These are phyloP conservation scores for Heliconius ethilla DNA, from an alignment of 2,888 invertebrate genomes.

Conservation along the genomic window DNA sequence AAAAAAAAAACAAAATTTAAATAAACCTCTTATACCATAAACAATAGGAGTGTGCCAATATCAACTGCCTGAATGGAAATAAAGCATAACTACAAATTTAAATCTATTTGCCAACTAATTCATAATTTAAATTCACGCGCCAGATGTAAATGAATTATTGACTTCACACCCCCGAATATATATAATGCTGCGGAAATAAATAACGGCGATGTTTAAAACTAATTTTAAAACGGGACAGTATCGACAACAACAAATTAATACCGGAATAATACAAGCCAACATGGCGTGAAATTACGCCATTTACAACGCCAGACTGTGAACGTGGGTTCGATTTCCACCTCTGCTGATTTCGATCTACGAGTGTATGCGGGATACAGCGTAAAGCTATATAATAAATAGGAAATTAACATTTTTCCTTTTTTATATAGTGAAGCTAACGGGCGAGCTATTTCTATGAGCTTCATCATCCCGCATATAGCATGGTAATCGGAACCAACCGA, in stretches of 20 bases:
- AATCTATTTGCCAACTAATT: constrained; percentile 22
- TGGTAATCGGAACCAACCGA: neutral
- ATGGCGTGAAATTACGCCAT: no score
- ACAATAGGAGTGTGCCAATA: neutral
- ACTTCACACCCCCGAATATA: constrained; percentile 24
- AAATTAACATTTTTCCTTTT: no score
- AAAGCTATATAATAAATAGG: no score
- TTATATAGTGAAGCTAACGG: no score
- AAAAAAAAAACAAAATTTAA: neutral
- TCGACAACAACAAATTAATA: neutral
- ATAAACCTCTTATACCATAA: neutral
- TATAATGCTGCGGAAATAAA: constrained; percentile 20
- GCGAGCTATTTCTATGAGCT: neutral
- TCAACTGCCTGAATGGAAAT: neutral
- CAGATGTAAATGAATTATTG: constrained; percentile 30
- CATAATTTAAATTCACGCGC: constrained; percentile 27
- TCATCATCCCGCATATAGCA: neutral
- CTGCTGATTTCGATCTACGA: no score
- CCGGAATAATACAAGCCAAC: no score
- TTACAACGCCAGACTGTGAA: neutral
- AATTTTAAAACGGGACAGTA: neutral
- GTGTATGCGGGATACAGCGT: no score
- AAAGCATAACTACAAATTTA: neutral
- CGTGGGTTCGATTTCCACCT: neutral
- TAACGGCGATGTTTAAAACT: constrained; percentile 17